Evolutionary conservation across 1,140 invertebrate genomes (phyloP), one percentile per base, ranked within the genome.

Genomic region (Polypedilum pembai): DNA sequence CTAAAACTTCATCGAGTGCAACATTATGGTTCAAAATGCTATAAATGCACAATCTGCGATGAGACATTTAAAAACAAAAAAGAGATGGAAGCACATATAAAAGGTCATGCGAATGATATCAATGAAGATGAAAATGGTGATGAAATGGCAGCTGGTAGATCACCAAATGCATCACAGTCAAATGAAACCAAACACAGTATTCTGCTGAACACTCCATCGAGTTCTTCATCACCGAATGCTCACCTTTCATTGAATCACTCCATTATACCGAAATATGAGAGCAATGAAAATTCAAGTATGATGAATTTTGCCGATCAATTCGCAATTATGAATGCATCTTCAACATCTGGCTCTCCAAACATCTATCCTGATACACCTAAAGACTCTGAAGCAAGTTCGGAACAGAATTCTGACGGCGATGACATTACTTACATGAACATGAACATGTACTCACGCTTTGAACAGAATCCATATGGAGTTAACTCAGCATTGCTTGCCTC

Each of bases 1-100:
- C 83, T 95, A 21, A 95, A 94, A 81, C 83, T 94, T 33, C 93
- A 95, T 78, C 90, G 93, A 76, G 92, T 94, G n/a, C 91, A 93
- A 74, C 94, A 96, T 82, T 94, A 92, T 77, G 93, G 93, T 0
- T 91, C 94, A 79, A 94, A 94, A 78, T 93, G 94, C 41, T 95
- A 95, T 83, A 94, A 94, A 78, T 95, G 93, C 80, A 94, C 92
- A 0, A 89, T 95, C 8, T 96, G 93, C 80, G 91, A 94, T 76
- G 90, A 92, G 76, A 94, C 93, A 0, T 95, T 95, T 79, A 92
- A 89, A 74, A 94, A 91, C 3, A 94, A 94, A 80, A 95, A 95
- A 79, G 89, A 89, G 40, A 92, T 95, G 89, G 93, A 95, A 79
- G 85, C 89, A 4, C 94, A 95, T 80, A 94, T 95, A 40, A 94